Percentiles rank a stretch among this genome's conserved stretches.
These are phyloP conservation scores for Maniola hyperantus DNA, from an alignment of 2,888 invertebrate genomes.

Conservation along the genomic window DNA sequence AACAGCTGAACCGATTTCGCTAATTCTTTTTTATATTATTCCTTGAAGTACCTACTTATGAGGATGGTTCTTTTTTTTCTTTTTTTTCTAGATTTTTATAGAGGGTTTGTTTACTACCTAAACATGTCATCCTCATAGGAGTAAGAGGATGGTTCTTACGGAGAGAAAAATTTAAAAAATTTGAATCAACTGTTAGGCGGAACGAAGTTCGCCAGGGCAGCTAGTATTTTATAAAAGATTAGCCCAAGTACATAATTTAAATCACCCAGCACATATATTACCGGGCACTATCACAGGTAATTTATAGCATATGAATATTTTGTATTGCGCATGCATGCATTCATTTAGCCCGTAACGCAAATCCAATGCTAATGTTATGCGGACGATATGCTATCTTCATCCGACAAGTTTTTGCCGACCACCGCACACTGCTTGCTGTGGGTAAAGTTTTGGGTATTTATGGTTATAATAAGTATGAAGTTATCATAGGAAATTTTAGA, in stretches of 20 bases:
- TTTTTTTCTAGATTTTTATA: too few relatives aligned
- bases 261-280: conserved; percentile 14
- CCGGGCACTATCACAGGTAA: conserved; percentile 21
- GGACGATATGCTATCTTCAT: conserved; percentile 40
- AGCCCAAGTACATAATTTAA: conserved; percentile 18
- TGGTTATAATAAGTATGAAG: not conserved
- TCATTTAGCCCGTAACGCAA: conserved; percentile 49
- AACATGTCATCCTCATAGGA: too few relatives aligned
- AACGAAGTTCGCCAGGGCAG: too few relatives aligned
- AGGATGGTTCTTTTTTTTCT: too few relatives aligned
- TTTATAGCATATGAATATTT: conserved; percentile 34
- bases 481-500: not conserved
- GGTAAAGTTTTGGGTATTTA: conserved; percentile 16
- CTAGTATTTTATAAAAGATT: conserved; percentile 14
- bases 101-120: too few relatives aligned
- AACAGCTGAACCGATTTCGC: too few relatives aligned
- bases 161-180: too few relatives aligned
- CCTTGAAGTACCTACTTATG: too few relatives aligned
- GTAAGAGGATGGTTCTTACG: too few relatives aligned
- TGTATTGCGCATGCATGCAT: conserved; percentile 39
- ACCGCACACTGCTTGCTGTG: conserved; percentile 11
- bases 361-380: conserved; percentile 43
- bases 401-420: conserved; percentile 35
- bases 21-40: too few relatives aligned
- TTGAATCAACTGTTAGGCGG: too few relatives aligned